Conservation (phyloP, 1,140 invertebrate genomes). For the Brachionus calyciflorus region DNA sequence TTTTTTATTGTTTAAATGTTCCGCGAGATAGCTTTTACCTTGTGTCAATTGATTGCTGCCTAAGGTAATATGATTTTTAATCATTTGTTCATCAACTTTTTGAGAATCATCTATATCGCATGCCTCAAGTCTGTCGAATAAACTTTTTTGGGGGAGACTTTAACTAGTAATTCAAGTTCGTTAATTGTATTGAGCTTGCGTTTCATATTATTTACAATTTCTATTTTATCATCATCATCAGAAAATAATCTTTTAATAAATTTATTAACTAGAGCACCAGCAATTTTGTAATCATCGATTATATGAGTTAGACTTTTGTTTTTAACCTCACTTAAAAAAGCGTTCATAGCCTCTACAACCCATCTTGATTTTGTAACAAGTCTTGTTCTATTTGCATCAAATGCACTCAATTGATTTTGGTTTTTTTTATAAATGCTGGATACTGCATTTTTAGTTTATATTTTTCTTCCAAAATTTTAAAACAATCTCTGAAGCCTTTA, state of each 20-base stretch:
- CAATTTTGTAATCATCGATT: background rate
- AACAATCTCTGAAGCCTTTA: background rate
- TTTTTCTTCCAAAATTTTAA: background rate
- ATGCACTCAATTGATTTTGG: background rate
- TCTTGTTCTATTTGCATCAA: background rate
- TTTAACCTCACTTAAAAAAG: background rate
- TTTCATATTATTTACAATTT: background rate
- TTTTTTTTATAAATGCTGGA: background rate
- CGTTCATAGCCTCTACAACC: background rate
- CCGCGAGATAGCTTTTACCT: background rate
- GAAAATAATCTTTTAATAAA: conserved; percentile 10
- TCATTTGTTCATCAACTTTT: background rate
- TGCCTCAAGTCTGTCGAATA: background rate
- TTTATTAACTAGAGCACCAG: background rate
- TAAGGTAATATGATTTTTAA: background rate
- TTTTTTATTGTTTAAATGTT: conserved; percentile 3
- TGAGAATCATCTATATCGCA: background rate
- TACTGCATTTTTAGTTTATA: background rate
- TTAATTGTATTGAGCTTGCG: background rate
- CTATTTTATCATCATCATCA: background rate
- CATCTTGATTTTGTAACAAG: conserved; percentile 8
- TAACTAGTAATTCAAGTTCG: background rate
- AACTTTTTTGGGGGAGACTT: conserved; percentile 1
- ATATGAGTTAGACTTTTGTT: conserved; percentile 1
- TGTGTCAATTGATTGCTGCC: background rate